Base-by-base conservation (phyloP, 2,797 vertebrate genomes). In the Botia kubotai region DNA sequence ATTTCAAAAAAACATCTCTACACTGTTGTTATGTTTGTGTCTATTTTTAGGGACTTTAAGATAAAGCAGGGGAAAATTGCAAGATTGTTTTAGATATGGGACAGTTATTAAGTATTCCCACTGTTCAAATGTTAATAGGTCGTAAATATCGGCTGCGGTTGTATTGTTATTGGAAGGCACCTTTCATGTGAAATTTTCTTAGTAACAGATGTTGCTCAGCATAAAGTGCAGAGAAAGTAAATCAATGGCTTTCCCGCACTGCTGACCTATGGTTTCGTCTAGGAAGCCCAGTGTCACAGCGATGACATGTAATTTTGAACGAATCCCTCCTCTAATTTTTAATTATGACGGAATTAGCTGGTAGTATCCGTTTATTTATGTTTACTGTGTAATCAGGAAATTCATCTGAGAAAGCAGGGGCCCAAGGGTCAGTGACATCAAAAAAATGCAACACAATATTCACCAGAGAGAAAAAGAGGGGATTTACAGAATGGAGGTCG, bases 291-390 rank as follows among this genome's bases (percentile, higher is more conserved):
- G 86, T 43, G 2, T 69, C 85, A 84, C 83, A 76, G 58, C 46
- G 17, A 50, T 0, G 8, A 19, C 3, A 82, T 88, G 83, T 87
- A 83, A 87, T 89, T 82, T 88, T 81, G 80, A 89, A 83, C 53
- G 76, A 85, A 81, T 83, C 71, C 69, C 46, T 62, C 85, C 85
- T 88, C 91, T 92, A 84, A 88, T 91, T 91, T 93, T 92, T 92
- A 92, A 94, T 93, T 91, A 93, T 88, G 80, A 81, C 73, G 87
- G 91, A 92, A 91, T 93, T 93, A 91, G 86, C 87, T 86, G 86
- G 84, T 87, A 89, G 87, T 81, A 81, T 75, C 85, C 67, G 88
- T 92, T 93, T 93, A 92, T 93, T 93, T 93, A 86, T 89, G 84
- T 90, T 80, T 91, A 84, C 89, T 86, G 85, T 87, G 86, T 90